Percentiles rank a stretch among this genome's conserved stretches.
Evolutionary conservation across 2,113 vertebrate genomes (phyloP).

Genomic region (Mustela lutreola): DNA sequence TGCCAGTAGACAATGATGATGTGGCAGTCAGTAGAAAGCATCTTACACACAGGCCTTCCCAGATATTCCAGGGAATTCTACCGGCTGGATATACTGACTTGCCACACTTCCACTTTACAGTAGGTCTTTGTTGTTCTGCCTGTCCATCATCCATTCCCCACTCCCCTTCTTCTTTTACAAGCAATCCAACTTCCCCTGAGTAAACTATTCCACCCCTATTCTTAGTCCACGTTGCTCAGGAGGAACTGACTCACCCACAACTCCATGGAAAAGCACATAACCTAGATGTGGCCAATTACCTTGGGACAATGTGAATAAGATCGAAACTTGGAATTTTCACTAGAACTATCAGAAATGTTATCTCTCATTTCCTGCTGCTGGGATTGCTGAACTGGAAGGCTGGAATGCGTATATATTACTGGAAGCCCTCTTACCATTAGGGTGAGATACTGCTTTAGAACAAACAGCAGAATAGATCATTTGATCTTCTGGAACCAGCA

Average conservation of each 20-base stretch:
- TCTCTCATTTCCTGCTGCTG: background rate
- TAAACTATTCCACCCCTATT: background rate
- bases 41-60: slow-evolving; percentile 7
- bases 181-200: slow-evolving; percentile 8
- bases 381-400: background rate
- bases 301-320: background rate
- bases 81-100: background rate
- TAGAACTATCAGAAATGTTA: background rate
- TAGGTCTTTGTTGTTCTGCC: background rate
- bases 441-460: background rate
- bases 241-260: background rate
- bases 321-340: background rate
- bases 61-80: background rate
- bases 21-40: background rate
- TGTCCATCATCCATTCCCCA: background rate
- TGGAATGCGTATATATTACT: background rate
- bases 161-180: background rate
- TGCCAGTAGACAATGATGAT: slow-evolving; percentile 47
- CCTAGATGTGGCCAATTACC: background rate
- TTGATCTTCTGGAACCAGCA: slow-evolving; percentile 20
- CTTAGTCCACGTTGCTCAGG: background rate
- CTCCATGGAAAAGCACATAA: background rate
- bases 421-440: background rate
- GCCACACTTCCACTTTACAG: background rate
- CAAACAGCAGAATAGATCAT: background rate